A percentile compares a stretch with the other conserved stretches of the same genome.
These are phyloP conservation scores for Nemopilema nomurai DNA, from an alignment of 30 jellyfish, hydroid and myxozoan genomes.

Conservation along the genomic window DNA sequence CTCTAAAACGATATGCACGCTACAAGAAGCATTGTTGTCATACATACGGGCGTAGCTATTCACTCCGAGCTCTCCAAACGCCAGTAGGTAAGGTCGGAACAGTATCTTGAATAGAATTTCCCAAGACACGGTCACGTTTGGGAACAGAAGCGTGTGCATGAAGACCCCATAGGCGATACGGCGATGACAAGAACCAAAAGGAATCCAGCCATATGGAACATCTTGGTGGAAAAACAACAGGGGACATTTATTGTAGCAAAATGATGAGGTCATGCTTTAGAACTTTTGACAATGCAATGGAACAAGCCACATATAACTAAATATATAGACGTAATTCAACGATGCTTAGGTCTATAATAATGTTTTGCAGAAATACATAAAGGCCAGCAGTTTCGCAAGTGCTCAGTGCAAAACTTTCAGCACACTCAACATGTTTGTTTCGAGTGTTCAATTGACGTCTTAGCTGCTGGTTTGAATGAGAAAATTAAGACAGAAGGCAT, in stretches of 20 bases:
- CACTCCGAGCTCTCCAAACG: conserved; percentile 58
- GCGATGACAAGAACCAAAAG: conserved; percentile 55
- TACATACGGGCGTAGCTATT: conserved; percentile 16
- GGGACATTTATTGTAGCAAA: too few relatives aligned
- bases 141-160: conserved; percentile 59
- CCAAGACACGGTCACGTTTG: conserved; percentile 51
- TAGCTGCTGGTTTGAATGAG: too few relatives aligned
- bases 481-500: background rate
- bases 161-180: conserved; percentile 55
- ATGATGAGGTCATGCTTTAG: too few relatives aligned
- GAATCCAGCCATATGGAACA: conserved; percentile 52
- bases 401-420: too few relatives aligned
- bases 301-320: too few relatives aligned
- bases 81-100: conserved; percentile 52
- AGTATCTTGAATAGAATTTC: conserved; percentile 24
- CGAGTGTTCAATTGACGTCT: too few relatives aligned
- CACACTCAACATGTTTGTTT: too few relatives aligned
- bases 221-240: background rate
- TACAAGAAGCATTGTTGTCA: background rate
- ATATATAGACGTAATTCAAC: too few relatives aligned
- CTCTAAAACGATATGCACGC: background rate
- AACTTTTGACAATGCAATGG: too few relatives aligned
- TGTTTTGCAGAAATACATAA: too few relatives aligned
- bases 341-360: too few relatives aligned
- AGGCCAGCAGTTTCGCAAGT: too few relatives aligned